These are phyloP conservation scores for Drosophila repletoides DNA, from an alignment of 1,140 invertebrate species.

Conservation along the genomic window DNA sequence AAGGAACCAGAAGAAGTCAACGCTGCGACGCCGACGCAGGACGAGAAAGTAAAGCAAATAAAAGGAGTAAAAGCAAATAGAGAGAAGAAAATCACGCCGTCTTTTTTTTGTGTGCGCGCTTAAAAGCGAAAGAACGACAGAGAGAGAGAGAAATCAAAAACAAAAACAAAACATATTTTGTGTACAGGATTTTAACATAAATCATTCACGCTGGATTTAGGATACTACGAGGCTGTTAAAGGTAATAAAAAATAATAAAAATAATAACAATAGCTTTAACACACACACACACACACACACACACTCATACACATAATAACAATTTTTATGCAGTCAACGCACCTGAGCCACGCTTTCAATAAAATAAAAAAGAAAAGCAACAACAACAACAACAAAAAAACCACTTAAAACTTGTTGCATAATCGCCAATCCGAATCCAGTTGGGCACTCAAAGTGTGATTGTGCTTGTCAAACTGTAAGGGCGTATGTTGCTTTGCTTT, in stretches of 20 bases:
- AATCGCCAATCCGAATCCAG: constrained; percentile 42
- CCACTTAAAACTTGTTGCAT: constrained; percentile 41
- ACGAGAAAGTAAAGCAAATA: constrained; percentile 2
- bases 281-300: too few species aligned
- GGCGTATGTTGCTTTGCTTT: constrained; percentile 13
- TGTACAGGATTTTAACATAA: constrained; percentile 64
- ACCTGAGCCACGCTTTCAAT: constrained; percentile 30
- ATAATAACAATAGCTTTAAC: too few species aligned
- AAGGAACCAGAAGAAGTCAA: constrained; percentile 13
- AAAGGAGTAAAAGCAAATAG: constrained; percentile 12
- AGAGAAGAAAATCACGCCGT: too few species aligned
- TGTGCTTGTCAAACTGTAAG: constrained; percentile 18
- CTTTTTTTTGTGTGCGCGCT: too few species aligned
- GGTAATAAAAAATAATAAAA: constrained; percentile 55
- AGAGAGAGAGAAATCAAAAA: constrained; percentile 47
- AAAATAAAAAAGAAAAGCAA: constrained; percentile 7
- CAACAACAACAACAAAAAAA: neutral
- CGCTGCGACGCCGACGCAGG: constrained; percentile 26
- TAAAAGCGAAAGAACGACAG: constrained; percentile 24
- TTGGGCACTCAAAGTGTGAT: constrained; percentile 34
- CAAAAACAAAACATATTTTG: constrained; percentile 40
- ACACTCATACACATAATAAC: constrained; percentile 20
- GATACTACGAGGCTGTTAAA: constrained; percentile 82
- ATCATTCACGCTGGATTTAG: constrained; percentile 82
- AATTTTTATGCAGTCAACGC: constrained; percentile 41